phyloP scores from a whole-genome alignment of 2,888 invertebrate genomes.

The Eupsilia transversa region DNA sequence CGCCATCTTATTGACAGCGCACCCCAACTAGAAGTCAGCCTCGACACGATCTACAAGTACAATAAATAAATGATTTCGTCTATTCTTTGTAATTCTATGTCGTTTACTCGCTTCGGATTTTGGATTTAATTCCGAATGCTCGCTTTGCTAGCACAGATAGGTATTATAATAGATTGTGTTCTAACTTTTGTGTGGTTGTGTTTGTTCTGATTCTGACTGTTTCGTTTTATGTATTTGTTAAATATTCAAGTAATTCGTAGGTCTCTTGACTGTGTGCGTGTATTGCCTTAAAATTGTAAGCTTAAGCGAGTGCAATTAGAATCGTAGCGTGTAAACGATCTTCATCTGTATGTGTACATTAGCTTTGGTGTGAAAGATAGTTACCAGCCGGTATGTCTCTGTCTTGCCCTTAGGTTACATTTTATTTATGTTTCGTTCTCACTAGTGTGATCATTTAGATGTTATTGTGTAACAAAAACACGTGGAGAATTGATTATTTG shows the following conservation, averaged over 20 bases:
- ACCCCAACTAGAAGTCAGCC: conserved; percentile 62
- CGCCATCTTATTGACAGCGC: conserved; percentile 67
- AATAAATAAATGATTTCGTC: conserved; percentile 73
- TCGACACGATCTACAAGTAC: conserved; percentile 79
- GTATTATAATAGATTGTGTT: conserved; percentile 38
- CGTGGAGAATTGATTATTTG: conserved; percentile 86
- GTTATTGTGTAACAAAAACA: conserved; percentile 75
- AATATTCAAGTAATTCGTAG: conserved; percentile 41
- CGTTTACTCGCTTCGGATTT: conserved; percentile 62
- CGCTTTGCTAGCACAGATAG: conserved; percentile 41
- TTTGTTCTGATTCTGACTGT: conserved; percentile 33
- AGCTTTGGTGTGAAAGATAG: conserved; percentile 75
- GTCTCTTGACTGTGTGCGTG: conserved; percentile 17
- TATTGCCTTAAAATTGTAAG: conserved; percentile 36
- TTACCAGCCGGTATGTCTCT: conserved; percentile 81
- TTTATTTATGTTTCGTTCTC: conserved; percentile 85
- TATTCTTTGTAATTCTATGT: conserved; percentile 58
- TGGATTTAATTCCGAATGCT: conserved; percentile 27
- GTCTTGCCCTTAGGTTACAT: conserved; percentile 85
- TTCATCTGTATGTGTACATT: conserved; percentile 54
- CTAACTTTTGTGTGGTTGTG: conserved; percentile 51
- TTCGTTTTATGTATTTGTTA: conserved; percentile 44
- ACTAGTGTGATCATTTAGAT: conserved; percentile 78
- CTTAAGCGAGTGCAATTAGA: conserved; percentile 32
- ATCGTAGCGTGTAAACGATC: conserved; percentile 65